Evolutionary conservation across 1,140 invertebrate species (phyloP), one percentile per base, ranked within the genome.

Genomic region (Brachionus rubens): DNA sequence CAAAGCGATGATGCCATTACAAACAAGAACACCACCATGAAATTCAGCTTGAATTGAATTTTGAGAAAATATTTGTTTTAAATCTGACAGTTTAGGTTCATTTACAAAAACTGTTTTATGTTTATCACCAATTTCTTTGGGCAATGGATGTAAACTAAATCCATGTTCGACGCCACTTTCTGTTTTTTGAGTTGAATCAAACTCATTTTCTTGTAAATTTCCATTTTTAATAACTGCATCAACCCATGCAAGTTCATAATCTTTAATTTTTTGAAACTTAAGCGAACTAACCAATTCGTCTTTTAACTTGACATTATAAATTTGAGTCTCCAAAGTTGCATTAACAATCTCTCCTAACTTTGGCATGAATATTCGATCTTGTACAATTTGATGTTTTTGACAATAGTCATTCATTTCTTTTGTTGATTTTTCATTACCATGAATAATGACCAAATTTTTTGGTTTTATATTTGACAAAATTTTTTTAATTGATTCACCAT

Each of bases 281-380:
- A 98, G 81, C n/a, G 91, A 90, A n/a, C 91, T 91, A 28, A 97
- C 90, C 41, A 97, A 85, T 19, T 91, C 90, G 84, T 98, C 94
- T 26, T 92, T 93, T 21, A 97, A 85, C 77, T 91, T 89, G 65
- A 75, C 52, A 2, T 59, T 52, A 46, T 65, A 76, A 50, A 99
- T 99, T 81, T 98, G 92, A 4, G 92, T 94, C 85, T 99, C 96
- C 0, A 93, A 96, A 0, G 96, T 99, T 0, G 92, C 94, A 85
- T 99, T 95, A 3, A 99, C 88, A 1, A 89, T 87, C 82, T 98
- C 94, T 0, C 92, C 91, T 65, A 90, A 87, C 10, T 84, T 85
- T 0, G 96, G 96, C 6, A 90, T 89, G 82, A 94, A 97, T 0
- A 98, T 89, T 79, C 80, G 80, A 0, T 83, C 84, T 78, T 86